Conservation (phyloP, 2,113 vertebrate genomes). For the Cryptomyrus ogoouensis region DNA sequence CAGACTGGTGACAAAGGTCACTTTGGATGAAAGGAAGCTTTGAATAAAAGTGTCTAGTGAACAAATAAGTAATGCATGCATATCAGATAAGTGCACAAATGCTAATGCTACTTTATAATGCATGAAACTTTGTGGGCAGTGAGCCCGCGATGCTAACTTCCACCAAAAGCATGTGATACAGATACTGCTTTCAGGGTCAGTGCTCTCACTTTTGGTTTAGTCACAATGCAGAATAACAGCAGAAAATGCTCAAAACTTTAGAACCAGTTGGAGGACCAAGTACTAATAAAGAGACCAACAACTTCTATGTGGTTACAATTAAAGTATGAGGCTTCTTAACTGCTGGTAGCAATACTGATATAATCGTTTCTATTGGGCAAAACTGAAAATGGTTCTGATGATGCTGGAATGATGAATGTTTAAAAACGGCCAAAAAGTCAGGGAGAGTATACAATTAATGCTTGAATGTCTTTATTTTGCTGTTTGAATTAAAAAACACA, state of each 20-base stretch:
- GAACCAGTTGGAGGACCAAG: not conserved
- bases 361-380: not conserved
- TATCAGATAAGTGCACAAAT: not conserved
- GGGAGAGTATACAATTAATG: not conserved
- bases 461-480: not conserved
- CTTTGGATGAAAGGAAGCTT: not conserved
- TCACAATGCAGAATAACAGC: not conserved
- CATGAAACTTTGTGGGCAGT: not conserved
- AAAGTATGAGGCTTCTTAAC: not conserved
- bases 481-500: not conserved
- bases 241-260: not conserved
- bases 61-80: constrained; percentile 3
- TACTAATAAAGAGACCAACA: not conserved
- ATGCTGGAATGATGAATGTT: not conserved
- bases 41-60: not conserved
- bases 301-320: not conserved
- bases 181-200: not conserved
- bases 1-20: not conserved
- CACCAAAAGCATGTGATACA: not conserved
- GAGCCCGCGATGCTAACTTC: not conserved
- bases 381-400: not conserved
- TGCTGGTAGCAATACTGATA: not conserved
- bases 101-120: not conserved
- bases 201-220: not conserved
- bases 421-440: not conserved